A percentile compares a stretch with the other conserved stretches of the same genome.
phyloP scores from a whole-genome alignment of 2,888 invertebrate genomes.

The Hypsopygia costalis region DNA sequence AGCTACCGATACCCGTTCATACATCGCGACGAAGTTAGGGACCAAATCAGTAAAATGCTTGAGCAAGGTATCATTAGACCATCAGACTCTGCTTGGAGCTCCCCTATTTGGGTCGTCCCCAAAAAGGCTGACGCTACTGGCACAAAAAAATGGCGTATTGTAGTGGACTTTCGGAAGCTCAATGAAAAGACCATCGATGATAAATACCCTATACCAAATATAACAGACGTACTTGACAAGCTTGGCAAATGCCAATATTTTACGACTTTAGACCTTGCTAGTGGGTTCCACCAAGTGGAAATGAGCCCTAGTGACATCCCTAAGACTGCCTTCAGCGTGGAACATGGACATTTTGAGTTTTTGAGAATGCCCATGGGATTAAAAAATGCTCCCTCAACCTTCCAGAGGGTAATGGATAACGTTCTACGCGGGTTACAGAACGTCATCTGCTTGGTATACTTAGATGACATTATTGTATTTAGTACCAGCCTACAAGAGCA shows the following conservation, averaged over 20 bases:
- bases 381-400: conserved; percentile 12
- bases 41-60: conserved; percentile 22
- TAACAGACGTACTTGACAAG: conserved; percentile 21
- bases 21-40: conserved; percentile 4
- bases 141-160: conserved; percentile 30
- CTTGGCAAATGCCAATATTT: conserved; percentile 22
- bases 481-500: not conserved
- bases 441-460: conserved; percentile 6
- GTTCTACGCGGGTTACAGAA: conserved; percentile 8
- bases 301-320: conserved; percentile 9
- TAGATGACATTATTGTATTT: conserved; percentile 8
- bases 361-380: conserved; percentile 13
- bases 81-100: conserved; percentile 29
- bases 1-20: conserved; percentile 20
- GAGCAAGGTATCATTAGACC: conserved; percentile 30
- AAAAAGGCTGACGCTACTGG: conserved; percentile 32
- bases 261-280: conserved; percentile 15
- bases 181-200: conserved; percentile 33
- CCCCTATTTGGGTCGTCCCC: conserved; percentile 38
- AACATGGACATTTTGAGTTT: conserved; percentile 12
- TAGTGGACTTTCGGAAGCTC: conserved; percentile 32
- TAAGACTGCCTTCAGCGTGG: conserved; percentile 13
- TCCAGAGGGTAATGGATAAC: conserved; percentile 12
- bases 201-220: conserved; percentile 29
- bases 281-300: conserved; percentile 11